Base-by-base conservation (phyloP, 2,888 invertebrate species). In the Monochamus alternatus region DNA sequence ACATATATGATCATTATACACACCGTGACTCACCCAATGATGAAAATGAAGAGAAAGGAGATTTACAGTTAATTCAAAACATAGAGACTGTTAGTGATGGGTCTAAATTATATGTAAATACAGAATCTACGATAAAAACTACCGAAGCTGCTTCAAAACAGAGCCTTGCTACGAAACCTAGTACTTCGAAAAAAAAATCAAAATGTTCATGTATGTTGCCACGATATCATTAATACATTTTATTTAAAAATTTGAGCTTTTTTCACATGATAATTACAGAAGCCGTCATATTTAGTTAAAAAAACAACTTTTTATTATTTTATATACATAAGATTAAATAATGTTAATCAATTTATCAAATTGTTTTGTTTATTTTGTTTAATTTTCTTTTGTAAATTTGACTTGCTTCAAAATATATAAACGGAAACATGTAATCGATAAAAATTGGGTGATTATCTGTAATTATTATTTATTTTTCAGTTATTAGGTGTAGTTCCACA, bases 401-500 rank as follows among this genome's bases (percentile, higher is more conserved):
- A 38, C 7, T 38, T 38, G 38, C 38, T 38, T 38, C 38, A 38
- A 38, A 38, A 38, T 38, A 38, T 38, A 38, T 38, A 38, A 38
- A 38, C 38, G 38, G 38, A 38, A 38, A 38, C 38, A 38, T 38
- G 1, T 7, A 38, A 38, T 38, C 2, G 7, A 38, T 5, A 7
- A 7, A 38, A 52, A 52, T 10, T 52, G 5, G 4, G 14, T n/a
- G 12, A 52, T n/a, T 52, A 52, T 52, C 4, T 2, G 9, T 52
- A 52, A 52, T n/a, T 9, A 52, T 52, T 52, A n/a, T 22, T 22
- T 64, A 22, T 22, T 75, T 86, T 90, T 72, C 87, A 94, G 94
- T 93, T 86, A 93, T 94, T 74, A 91, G 91, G 85, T 91, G 93
- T 89, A 51, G 52, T 62, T 77, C 73, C 10, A 10, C 77, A 52